Evolutionary conservation across 2,113 vertebrate species (phyloP), one percentile per base, ranked within the genome.

Genomic region (Procavia capensis): DNA sequence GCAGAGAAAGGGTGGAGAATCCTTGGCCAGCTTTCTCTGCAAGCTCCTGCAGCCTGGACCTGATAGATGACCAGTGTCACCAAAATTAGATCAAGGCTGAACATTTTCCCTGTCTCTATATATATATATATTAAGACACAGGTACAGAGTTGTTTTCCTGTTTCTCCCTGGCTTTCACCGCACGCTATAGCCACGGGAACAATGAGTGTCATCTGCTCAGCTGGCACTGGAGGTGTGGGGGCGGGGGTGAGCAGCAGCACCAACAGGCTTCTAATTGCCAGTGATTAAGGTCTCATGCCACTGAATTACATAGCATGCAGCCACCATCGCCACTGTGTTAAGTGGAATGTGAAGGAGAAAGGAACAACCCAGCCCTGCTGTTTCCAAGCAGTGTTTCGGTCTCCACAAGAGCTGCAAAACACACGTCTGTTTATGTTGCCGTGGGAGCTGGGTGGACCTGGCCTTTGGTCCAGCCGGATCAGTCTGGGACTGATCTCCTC

Each of bases 71-170:
- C 88, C 45, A 1, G 0, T 70, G 95, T 95, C 94, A n/a, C 82
- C 92, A 22, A 54, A 95, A 96, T 95, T 41, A 92, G 82, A 93
- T 95, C 90, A 90, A 61, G 78, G 22, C 88, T 57, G 87, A 91
- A n/a, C 76, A 25, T 27, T 74, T 54, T 41, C 36, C 88, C 88
- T 64, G 81, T 82, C 87, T 86, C 36, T 94, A 59, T 39, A 9
- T 5, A 63, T 78, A 43, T 94, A 59, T 39, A 9, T 5, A 63
- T 78, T 74, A 54, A 82, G 76, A 83, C 50, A 9, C 39, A 27
- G 89, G 70, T 14, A 41, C 13, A 36, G 34, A 57, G 57, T 14
- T 45, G 64, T 43, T 72, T 80, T 80, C 88, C 75, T 72, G 1
- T 72, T 24, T n/a, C 72, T 63, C 1, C 0, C 92, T 36, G 90